These are phyloP conservation scores for Idaea dimidiata DNA, from an alignment of 2,888 invertebrate species.

Conservation along the genomic window DNA sequence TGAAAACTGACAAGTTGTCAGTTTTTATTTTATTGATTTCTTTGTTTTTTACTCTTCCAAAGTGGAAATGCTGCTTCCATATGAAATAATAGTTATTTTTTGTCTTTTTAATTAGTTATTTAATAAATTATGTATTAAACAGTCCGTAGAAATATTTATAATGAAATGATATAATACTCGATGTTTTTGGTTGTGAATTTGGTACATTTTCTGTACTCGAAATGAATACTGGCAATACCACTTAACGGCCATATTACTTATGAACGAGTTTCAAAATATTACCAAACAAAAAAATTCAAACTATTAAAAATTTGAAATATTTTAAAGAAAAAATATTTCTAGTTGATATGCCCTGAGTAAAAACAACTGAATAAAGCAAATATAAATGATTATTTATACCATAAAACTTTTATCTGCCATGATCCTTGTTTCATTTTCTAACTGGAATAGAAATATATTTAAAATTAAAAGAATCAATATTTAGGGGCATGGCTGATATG, in stretches of 20 bases:
- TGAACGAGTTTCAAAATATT: conserved; percentile 10
- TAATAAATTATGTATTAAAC: background rate
- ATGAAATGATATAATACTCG: conserved; percentile 30
- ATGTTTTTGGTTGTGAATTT: conserved; percentile 31
- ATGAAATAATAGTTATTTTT: background rate
- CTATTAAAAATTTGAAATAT: too few species aligned
- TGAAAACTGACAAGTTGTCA: background rate
- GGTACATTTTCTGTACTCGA: conserved; percentile 13
- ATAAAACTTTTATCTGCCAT: too few species aligned
- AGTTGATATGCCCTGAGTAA: too few species aligned
- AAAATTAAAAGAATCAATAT: too few species aligned
- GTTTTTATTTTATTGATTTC: background rate
- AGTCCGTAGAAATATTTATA: conserved; percentile 15
- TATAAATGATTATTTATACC: too few species aligned
- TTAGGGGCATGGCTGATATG: too few species aligned
- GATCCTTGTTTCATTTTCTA: too few species aligned
- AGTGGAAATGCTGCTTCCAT: background rate
- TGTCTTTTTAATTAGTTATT: background rate
- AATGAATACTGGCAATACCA: conserved; percentile 18
- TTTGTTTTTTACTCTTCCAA: background rate
- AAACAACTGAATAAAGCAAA: too few species aligned
- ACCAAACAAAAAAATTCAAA: background rate
- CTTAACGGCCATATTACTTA: conserved; percentile 36
- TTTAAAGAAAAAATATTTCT: too few species aligned
- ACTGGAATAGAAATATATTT: too few species aligned